These are phyloP conservation scores for Panurus biarmicus DNA, from an alignment of 2,113 vertebrate genomes.

Conservation along the genomic window DNA sequence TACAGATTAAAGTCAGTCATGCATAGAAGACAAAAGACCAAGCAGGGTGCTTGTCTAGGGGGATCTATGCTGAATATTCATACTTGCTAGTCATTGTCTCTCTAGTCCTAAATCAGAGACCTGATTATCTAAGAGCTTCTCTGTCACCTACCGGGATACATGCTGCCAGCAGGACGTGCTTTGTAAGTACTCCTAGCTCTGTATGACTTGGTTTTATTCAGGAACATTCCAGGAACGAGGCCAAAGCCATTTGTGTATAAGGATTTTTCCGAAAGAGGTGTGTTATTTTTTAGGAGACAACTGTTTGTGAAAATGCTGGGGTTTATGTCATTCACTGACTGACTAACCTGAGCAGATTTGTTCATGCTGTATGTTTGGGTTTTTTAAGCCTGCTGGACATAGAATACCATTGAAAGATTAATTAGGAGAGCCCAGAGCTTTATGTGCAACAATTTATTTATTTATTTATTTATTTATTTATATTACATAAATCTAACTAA, in stretches of 20 bases:
- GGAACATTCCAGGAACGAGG: neutral
- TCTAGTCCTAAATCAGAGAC: neutral
- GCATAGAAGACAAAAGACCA: neutral
- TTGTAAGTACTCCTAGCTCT: neutral
- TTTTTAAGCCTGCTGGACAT: neutral
- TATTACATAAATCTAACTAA: neutral
- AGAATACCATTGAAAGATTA: neutral
- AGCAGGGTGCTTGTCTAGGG: neutral
- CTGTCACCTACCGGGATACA: neutral
- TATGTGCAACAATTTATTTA: no score
- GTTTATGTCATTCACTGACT: neutral
- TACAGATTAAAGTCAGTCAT: neutral
- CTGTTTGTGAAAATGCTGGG: neutral
- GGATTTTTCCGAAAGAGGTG: neutral
- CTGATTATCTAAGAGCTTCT: neutral
- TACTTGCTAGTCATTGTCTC: neutral
- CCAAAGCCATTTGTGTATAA: neutral
- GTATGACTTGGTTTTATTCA: neutral
- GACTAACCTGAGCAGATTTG: neutral
- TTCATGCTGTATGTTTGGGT: neutral
- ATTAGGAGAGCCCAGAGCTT: neutral
- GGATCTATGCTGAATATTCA: conserved; percentile 12
- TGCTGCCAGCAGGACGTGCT: neutral
- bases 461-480: neutral
- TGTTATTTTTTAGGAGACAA: neutral